Evolutionary conservation across 2,888 invertebrate genomes (phyloP).

Genomic region (Rhimphoctona megacephalus): DNA sequence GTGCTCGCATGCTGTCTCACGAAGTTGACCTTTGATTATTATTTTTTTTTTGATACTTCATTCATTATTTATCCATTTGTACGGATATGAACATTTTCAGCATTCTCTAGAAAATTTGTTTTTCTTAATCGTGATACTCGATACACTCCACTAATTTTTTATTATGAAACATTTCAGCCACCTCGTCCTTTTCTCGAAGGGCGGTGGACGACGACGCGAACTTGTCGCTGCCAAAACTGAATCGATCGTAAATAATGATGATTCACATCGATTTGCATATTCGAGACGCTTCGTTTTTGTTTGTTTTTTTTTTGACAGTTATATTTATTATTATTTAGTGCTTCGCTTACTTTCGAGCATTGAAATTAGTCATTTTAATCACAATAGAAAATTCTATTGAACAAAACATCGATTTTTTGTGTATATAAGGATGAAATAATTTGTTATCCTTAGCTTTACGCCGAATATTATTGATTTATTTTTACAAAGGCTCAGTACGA

Average conservation of each 20-base stretch:
- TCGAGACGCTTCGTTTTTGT: slow-evolving; percentile 36
- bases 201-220: slow-evolving; percentile 18
- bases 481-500: no score
- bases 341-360: no score
- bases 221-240: slow-evolving; percentile 8
- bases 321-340: background rate
- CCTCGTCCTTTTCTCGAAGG: slow-evolving; percentile 1
- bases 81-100: background rate
- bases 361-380: no score
- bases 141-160: slow-evolving; percentile 17
- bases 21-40: background rate
- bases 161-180: slow-evolving; percentile 17
- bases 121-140: slow-evolving; percentile 10
- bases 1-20: slow-evolving; percentile 66
- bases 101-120: background rate
- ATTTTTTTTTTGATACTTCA: background rate
- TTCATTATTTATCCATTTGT: slow-evolving; percentile 23
- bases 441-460: no score
- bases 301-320: background rate
- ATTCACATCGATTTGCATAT: slow-evolving; percentile 21
- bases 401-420: background rate
- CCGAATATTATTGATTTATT: no score
- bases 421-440: no score
- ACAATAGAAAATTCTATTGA: background rate
- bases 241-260: background rate